A percentile compares a stretch with the other conserved stretches of the same genome.
Evolutionary conservation across 2,888 invertebrate genomes (phyloP).

Genomic region (Altica lythri): DNA sequence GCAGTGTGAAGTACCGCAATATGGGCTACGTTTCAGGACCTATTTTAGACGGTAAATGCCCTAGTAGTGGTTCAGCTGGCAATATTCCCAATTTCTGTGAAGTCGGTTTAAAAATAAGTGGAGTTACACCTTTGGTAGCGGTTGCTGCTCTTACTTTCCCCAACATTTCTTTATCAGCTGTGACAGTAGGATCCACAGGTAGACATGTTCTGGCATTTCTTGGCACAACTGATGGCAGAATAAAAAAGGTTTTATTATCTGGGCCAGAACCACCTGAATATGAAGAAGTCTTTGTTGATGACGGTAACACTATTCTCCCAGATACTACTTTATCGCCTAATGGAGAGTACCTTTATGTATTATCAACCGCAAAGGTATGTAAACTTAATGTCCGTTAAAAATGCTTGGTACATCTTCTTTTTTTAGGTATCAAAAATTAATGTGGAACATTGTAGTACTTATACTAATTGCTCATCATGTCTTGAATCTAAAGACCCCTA

Average conservation of each 20-base stretch:
- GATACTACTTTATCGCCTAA: constrained; percentile 86
- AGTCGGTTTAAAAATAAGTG: constrained; percentile 90
- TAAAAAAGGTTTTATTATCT: constrained; percentile 84
- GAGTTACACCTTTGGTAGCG: constrained; percentile 81
- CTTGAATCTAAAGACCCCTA: constrained; percentile 90
- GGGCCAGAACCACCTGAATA: constrained; percentile 80
- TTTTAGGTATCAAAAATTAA: constrained; percentile 73
- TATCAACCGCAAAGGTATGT: constrained; percentile 75
- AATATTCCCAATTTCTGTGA: constrained; percentile 92
- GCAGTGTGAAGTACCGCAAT: constrained; percentile 88
- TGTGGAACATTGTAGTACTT: constrained; percentile 85
- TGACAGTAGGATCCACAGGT: constrained; percentile 86
- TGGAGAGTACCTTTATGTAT: constrained; percentile 82
- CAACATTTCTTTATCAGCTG: constrained; percentile 79
- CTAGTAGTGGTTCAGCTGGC: constrained; percentile 82
- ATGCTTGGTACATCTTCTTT: not conserved
- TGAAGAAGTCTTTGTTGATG: constrained; percentile 82
- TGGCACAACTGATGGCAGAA: constrained; percentile 81
- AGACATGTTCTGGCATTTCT: constrained; percentile 93
- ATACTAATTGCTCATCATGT: constrained; percentile 86
- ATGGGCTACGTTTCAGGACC: constrained; percentile 91
- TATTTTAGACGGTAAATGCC: constrained; percentile 90
- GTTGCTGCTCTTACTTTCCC: constrained; percentile 78
- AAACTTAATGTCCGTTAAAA: not conserved
- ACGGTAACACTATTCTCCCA: constrained; percentile 78